These are phyloP conservation scores for Rhopalosiphum padi DNA, from an alignment of 1,140 invertebrate genomes.

Conservation along the genomic window DNA sequence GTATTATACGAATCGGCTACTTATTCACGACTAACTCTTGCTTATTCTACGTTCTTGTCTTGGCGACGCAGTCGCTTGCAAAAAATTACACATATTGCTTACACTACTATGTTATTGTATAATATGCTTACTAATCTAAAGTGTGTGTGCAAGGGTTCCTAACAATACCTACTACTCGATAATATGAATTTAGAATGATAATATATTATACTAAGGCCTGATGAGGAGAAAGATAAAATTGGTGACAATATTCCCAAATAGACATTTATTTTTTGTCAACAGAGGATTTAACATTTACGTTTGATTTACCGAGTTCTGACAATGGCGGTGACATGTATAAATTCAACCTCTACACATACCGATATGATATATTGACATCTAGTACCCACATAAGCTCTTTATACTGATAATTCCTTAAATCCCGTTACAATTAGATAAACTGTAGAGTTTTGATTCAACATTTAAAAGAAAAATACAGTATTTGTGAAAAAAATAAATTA, in stretches of 20 bases:
- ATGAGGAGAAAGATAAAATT: not conserved
- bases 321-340: not conserved
- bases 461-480: not conserved
- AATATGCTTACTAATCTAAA: no score
- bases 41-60: no score
- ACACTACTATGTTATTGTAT: no score
- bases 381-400: slow-evolving; percentile 21
- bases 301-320: slow-evolving; percentile 18
- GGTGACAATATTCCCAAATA: slow-evolving; percentile 25
- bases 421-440: not conserved
- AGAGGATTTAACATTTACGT: slow-evolving; percentile 27
- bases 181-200: not conserved
- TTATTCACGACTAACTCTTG: no score
- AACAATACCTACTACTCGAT: not conserved
- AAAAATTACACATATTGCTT: no score
- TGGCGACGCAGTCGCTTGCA: no score
- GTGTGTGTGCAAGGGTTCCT: no score
- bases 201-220: not conserved
- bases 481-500: not conserved
- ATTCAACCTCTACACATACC: not conserved
- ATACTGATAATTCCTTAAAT: not conserved
- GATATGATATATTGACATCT: not conserved
- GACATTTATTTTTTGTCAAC: slow-evolving; percentile 23
- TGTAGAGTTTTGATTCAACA: not conserved
- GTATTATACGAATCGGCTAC: no score